phyloP scores from a whole-genome alignment of 2,797 vertebrate genomes.

The Pogonophryne albipinna region DNA sequence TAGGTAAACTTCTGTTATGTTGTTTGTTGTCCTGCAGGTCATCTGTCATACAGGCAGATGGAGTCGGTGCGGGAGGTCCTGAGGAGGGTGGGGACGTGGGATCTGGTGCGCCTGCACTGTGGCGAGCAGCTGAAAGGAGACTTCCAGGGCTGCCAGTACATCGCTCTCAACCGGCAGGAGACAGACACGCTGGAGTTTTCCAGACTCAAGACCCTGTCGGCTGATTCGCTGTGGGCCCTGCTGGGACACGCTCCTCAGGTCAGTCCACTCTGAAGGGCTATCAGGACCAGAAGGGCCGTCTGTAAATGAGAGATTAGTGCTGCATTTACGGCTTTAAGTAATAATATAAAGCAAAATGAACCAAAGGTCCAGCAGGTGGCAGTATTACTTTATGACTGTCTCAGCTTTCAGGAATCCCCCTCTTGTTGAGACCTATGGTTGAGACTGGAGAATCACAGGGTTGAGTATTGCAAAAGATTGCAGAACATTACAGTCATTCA shows the following conservation, averaged over 20 bases:
- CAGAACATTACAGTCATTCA: slow-evolving; percentile 23
- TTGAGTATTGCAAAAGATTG: slow-evolving; percentile 24
- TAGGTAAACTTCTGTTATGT: background rate
- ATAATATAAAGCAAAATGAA: background rate
- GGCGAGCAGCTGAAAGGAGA: slow-evolving; percentile 84
- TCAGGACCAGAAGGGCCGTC: background rate
- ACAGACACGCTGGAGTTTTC: slow-evolving; percentile 83
- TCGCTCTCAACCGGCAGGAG: slow-evolving; percentile 81
- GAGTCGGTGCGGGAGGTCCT: slow-evolving; percentile 73
- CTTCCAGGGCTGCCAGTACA: slow-evolving; percentile 82
- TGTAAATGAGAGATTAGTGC: background rate
- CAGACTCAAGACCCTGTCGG: slow-evolving; percentile 64
- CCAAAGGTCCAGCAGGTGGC: slow-evolving; percentile 74
- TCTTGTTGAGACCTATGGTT: background rate
- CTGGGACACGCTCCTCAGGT: slow-evolving; percentile 85
- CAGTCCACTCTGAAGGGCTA: slow-evolving; percentile 44
- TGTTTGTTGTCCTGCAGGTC: slow-evolving; percentile 69
- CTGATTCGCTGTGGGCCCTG: slow-evolving; percentile 81
- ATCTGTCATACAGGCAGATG: slow-evolving; percentile 85
- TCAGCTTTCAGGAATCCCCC: background rate
- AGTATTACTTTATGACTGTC: slow-evolving; percentile 55
- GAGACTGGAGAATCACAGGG: slow-evolving; percentile 26
- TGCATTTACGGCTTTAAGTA: background rate
- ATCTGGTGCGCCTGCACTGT: slow-evolving; percentile 75
- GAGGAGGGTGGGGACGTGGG: slow-evolving; percentile 83